Evolutionary conservation across 2,888 invertebrate genomes (phyloP).

Genomic region (Chromoteleia sp.): DNA sequence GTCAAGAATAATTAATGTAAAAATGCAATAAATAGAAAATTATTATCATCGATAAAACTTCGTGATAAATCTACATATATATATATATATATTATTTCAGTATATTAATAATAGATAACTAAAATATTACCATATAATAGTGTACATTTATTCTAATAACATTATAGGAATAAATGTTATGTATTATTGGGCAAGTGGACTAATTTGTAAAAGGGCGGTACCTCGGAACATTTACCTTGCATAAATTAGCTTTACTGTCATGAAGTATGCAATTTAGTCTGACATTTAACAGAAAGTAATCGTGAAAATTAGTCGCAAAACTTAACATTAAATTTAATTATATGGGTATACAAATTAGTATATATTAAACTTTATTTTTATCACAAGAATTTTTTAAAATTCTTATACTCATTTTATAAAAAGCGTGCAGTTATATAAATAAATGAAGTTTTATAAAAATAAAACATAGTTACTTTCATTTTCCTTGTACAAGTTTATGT

Average conservation of each 20-base stretch:
- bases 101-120: neutral
- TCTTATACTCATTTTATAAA: no score
- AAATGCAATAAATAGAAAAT: neutral
- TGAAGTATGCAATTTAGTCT: constrained; percentile 11
- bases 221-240: neutral
- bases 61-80: no score
- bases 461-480: no score
- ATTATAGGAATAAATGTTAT: neutral
- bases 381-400: neutral
- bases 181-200: constrained; percentile 2
- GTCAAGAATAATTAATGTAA: no score
- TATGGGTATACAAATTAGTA: neutral
- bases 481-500: no score
- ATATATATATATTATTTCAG: no score
- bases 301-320: constrained; percentile 4
- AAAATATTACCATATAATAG: neutral
- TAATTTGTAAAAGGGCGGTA: constrained; percentile 4
- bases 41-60: no score
- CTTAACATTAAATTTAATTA: constrained; percentile 1
- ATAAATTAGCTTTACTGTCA: constrained; percentile 10
- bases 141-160: neutral
- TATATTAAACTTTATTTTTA: neutral
- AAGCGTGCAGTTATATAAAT: no score
- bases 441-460: no score
- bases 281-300: constrained; percentile 13